phyloP scores from a whole-genome alignment of 1,140 invertebrate species.

The Oncopeltus fasciatus region DNA sequence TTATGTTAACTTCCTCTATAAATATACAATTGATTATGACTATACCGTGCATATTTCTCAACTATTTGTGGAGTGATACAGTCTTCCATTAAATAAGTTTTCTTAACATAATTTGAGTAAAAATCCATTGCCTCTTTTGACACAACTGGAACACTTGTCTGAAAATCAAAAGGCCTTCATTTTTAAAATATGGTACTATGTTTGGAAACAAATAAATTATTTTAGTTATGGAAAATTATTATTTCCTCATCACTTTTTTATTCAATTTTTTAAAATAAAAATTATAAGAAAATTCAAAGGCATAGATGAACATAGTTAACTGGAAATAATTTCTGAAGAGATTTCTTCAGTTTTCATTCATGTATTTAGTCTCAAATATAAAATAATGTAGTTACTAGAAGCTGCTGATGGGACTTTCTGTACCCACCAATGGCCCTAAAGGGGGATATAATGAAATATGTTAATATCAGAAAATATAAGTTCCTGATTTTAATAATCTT shows the following conservation, averaged over 20 bases:
- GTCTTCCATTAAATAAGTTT: constrained; percentile 4
- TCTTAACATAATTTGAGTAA: constrained; percentile 15
- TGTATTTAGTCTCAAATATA: too few species aligned
- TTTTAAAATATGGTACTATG: not conserved
- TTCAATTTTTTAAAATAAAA: not conserved
- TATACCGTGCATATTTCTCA: constrained; percentile 17
- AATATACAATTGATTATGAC: constrained; percentile 15
- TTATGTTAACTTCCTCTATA: constrained; percentile 6
- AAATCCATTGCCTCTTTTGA: constrained; percentile 6
- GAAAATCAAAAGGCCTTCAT: constrained; percentile 4
- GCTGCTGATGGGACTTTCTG: too few species aligned
- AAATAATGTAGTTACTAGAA: too few species aligned
- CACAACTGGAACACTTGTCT: constrained; percentile 11
- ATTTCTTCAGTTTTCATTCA: too few species aligned
- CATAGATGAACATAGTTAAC: too few species aligned
- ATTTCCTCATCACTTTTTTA: too few species aligned
- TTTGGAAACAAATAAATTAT: not conserved
- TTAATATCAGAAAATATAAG: too few species aligned
- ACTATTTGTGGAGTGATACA: constrained; percentile 10
- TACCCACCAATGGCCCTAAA: too few species aligned
- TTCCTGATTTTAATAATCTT: too few species aligned
- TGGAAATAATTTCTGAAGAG: too few species aligned
- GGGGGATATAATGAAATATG: too few species aligned
- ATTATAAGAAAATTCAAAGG: not conserved
- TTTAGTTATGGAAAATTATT: too few species aligned